Conservation (phyloP, 2,113 vertebrate species). For the Sterna hirundo region DNA sequence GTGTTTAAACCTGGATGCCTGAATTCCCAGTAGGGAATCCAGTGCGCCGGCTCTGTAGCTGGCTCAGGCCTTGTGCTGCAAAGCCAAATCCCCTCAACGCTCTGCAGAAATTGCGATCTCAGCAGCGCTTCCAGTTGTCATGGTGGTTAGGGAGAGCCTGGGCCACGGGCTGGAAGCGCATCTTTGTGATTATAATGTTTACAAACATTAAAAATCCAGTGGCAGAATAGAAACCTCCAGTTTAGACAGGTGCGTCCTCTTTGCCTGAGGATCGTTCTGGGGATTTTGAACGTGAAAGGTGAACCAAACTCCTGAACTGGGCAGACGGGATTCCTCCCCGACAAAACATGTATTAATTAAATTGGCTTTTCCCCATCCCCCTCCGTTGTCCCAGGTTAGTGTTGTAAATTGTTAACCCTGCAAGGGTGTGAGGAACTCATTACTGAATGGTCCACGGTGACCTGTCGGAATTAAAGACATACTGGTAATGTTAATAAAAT, state of each 20-base stretch:
- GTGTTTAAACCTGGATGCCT: neutral
- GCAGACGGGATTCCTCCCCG: neutral
- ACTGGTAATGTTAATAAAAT: neutral
- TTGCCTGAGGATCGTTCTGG: neutral
- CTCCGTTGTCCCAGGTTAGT: neutral
- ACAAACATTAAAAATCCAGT: neutral
- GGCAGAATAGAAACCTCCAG: neutral
- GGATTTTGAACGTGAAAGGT: neutral
- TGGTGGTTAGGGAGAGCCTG: neutral
- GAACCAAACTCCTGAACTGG: neutral
- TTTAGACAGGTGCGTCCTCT: neutral
- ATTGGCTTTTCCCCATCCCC: neutral
- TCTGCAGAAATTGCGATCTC: neutral
- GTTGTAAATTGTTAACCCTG: neutral
- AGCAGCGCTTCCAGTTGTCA: neutral
- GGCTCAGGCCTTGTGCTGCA: fast-evolving
- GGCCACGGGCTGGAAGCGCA: neutral
- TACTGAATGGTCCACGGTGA: neutral
- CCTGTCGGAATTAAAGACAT: fast-evolving
- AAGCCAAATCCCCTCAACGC: neutral
- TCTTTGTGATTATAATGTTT: neutral
- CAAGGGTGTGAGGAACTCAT: fast-evolving
- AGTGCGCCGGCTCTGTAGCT: neutral
- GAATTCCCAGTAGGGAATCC: neutral
- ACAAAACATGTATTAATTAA: neutral